phyloP scores from a whole-genome alignment of 2,888 invertebrate genomes.

The Catocala nupta region DNA sequence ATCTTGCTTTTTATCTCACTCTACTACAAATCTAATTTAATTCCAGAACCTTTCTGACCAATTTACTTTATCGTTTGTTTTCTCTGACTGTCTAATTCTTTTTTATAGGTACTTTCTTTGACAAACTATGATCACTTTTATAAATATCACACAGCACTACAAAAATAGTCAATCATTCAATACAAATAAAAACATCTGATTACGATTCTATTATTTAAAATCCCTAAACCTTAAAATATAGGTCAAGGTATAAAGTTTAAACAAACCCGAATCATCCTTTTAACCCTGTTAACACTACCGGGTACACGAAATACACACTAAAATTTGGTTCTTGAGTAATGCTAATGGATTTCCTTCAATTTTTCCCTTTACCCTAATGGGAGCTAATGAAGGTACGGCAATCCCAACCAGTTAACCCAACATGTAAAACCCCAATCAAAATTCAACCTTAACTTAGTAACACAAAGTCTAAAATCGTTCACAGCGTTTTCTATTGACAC shows the following conservation, averaged over 20 bases:
- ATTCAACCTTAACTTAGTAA: not conserved
- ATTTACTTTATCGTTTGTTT: too few relatives aligned
- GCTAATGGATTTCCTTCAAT: constrained; percentile 42
- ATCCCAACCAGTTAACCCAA: constrained; percentile 25
- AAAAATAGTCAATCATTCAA: too few relatives aligned
- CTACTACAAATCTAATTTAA: too few relatives aligned
- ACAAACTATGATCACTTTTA: too few relatives aligned
- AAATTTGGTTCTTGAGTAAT: constrained; percentile 29
- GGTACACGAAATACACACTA: constrained; percentile 4
- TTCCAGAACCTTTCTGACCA: too few relatives aligned
- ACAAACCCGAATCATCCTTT: constrained; percentile 2
- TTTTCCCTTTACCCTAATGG: constrained; percentile 37
- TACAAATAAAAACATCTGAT: too few relatives aligned
- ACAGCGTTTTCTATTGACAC: not conserved
- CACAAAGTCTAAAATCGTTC: constrained; percentile 3
- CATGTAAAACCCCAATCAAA: constrained; percentile 2
- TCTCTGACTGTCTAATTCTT: too few relatives aligned
- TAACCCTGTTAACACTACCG: constrained; percentile 1
- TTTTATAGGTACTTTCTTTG: too few relatives aligned
- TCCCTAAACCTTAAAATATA: too few relatives aligned
- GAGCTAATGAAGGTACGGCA: constrained; percentile 40
- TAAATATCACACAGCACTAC: too few relatives aligned
- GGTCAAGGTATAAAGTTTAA: not conserved
- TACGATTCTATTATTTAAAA: too few relatives aligned
- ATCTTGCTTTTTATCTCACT: too few relatives aligned